Evolutionary conservation across 37 sponge, comb jelly and placozoan species (phyloP), one percentile per base, ranked within the genome.

Genomic region (Halichondria panicea): DNA sequence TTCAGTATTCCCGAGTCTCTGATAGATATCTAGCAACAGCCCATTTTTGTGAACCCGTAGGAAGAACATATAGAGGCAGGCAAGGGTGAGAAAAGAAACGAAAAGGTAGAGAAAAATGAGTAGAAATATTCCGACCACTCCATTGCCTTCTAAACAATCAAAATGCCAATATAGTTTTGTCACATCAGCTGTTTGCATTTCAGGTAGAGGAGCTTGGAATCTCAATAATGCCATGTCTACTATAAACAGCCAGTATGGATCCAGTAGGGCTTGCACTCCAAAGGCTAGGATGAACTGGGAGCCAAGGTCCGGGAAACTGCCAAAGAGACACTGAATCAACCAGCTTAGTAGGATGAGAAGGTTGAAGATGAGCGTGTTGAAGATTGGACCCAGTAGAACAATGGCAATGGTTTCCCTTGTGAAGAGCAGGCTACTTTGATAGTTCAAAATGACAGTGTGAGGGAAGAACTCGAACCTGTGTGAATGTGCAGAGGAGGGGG

Each of bases 361-460:
- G 41, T 40, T n/a, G 22, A 65, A 65, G 66, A 65, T 9, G 22
- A 65, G 9, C 13, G 41, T 37, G 41, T 65, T 65, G 41, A 65
- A 65, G 66, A 65, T 9, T n/a, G 66, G 66, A 4, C 66, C 66
- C 36, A 65, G 41, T 37, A 65, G 39, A 35, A 65, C 66, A 7
- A 65, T 19, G 22, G 66, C 66, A n/a, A 33, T 40, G 18, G 30
- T 40, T 22, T 65, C 66, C 12, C 41, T 8, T 36, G 66, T 65
- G 39, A 65, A 33, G 66, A 33, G 66, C 9, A 65, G 66, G 22
- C 13, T 37, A 33, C 66, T 65, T 40, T 65, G 66, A 40, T 65
- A 65, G 66, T 65, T 28, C 39, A 65, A 40, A 37, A 65, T 22
- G 13, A 65, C 66, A 65, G 66, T 65, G 66, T 65, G 66, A 22